Base-by-base conservation (phyloP, 2,888 invertebrate species). In the Leptura quadrifasciata region DNA sequence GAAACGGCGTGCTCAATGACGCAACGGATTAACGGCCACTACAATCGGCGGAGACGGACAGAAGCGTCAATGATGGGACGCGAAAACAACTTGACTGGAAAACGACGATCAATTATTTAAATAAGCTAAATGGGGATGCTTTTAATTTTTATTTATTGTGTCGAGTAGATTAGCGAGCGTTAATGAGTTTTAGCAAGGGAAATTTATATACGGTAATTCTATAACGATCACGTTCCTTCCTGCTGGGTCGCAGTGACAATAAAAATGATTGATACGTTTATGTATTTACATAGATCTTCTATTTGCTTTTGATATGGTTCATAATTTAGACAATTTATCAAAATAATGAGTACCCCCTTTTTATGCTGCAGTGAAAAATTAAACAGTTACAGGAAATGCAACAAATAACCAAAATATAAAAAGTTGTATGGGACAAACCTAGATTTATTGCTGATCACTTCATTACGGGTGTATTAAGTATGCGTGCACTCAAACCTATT, bases 141-240 rank as follows among this genome's bases (percentile, higher is more conserved):
- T 67, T 67, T 67, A 67, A 67, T 54, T 67, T 67, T 67, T 54
- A 67, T 67, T 67, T 54, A 67, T 67, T 9, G 54, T 20, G 20
- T 64, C 39, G 63, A 18, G 64, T 64, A 31, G 20, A 21, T 64
- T 21, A 21, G 18, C 39, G 47, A 21, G 39, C 2, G 2, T 64
- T 64, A 47, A 64, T 39, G 21, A 39, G 47, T 17, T 61, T 18
- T 61, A n/a, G n/a, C 47, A n/a, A 47, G n/a, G 47, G 47, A n/a
- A 12, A 47, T 47, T 47, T 47, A n/a, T 47, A 47, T n/a, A n/a
- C 47, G 47, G n/a, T n/a, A 47, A 47, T 47, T 47, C n/a, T 15
- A 4, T n/a, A 15, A n/a, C n/a, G n/a, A 47, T 47, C 5, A 47
- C 15, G n/a, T n/a, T 47, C 2, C n/a, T 47, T n/a, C n/a, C 47